These are phyloP conservation scores for Lutjanus campechanus DNA, from an alignment of 2,797 vertebrate species.

Conservation along the genomic window DNA sequence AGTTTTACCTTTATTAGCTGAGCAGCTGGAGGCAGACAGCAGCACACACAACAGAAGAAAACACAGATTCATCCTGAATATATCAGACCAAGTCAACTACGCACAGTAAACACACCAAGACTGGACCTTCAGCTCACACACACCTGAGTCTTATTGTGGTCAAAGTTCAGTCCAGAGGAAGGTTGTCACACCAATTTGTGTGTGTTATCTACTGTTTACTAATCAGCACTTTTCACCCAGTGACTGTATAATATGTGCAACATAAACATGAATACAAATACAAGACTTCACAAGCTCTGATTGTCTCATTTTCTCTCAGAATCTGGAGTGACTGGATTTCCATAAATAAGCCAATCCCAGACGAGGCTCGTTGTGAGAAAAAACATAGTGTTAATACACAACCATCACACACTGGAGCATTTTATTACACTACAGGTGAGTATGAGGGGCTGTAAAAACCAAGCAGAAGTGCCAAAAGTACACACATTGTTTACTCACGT, in stretches of 20 bases:
- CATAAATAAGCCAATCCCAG: too few relatives aligned
- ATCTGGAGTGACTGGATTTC: neutral
- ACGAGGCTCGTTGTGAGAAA: too few relatives aligned
- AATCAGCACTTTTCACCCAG: neutral
- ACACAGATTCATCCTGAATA: conserved; percentile 45
- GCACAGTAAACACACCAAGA: neutral
- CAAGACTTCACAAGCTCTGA: neutral
- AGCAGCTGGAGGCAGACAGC: conserved; percentile 52
- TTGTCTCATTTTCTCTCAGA: neutral
- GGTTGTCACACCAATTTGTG: conserved; percentile 3
- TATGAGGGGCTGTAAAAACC: neutral
- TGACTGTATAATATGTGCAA: neutral
- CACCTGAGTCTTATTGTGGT: conserved; percentile 2
- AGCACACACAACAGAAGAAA: conserved; percentile 45
- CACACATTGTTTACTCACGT: too few relatives aligned
- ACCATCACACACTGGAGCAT: neutral
- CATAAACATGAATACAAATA: neutral
- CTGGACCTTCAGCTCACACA: conserved; percentile 9
- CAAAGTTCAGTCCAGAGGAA: conserved; percentile 53
- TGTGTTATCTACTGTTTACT: conserved; percentile 30
- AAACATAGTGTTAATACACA: too few relatives aligned
- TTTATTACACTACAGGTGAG: neutral
- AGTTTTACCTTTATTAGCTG: conserved; percentile 55
- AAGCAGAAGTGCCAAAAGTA: too few relatives aligned
- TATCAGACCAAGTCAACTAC: neutral